phyloP scores from a whole-genome alignment of 2,888 invertebrate genomes.

The Smittia aterrima region DNA sequence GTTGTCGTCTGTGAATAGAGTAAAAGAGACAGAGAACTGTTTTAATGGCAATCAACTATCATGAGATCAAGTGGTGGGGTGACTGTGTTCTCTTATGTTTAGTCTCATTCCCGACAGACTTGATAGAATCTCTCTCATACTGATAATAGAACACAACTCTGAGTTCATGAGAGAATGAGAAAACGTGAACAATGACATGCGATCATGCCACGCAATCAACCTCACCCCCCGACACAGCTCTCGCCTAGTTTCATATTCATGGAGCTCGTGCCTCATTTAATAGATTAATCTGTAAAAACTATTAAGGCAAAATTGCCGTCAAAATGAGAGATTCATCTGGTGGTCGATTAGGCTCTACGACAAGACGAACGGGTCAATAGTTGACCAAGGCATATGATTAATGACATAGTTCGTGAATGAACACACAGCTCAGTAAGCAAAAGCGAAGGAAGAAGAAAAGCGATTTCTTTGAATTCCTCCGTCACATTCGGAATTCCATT shows the following conservation, averaged over 20 bases:
- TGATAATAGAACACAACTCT: not conserved
- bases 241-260: not conserved
- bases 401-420: not conserved
- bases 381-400: not conserved
- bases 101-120: too few relatives aligned
- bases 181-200: slow-evolving; percentile 18
- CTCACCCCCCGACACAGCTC: not conserved
- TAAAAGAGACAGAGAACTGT: too few relatives aligned
- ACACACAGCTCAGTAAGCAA: too few relatives aligned
- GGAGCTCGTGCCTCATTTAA: not conserved
- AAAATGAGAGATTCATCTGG: slow-evolving; percentile 16
- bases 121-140: too few relatives aligned
- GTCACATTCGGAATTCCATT: too few relatives aligned
- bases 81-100: too few relatives aligned
- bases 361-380: slow-evolving; percentile 1
- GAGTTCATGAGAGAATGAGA: not conserved
- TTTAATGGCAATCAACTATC: too few relatives aligned
- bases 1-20: too few relatives aligned
- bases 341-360: slow-evolving; percentile 5
- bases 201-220: not conserved
- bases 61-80: too few relatives aligned
- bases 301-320: not conserved
- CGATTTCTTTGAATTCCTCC: too few relatives aligned
- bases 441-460: too few relatives aligned
- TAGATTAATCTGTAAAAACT: not conserved